A percentile compares a stretch with the other conserved stretches of the same genome.
These are phyloP conservation scores for Chitala chitala DNA, from an alignment of 2,113 vertebrate genomes.

Conservation along the genomic window DNA sequence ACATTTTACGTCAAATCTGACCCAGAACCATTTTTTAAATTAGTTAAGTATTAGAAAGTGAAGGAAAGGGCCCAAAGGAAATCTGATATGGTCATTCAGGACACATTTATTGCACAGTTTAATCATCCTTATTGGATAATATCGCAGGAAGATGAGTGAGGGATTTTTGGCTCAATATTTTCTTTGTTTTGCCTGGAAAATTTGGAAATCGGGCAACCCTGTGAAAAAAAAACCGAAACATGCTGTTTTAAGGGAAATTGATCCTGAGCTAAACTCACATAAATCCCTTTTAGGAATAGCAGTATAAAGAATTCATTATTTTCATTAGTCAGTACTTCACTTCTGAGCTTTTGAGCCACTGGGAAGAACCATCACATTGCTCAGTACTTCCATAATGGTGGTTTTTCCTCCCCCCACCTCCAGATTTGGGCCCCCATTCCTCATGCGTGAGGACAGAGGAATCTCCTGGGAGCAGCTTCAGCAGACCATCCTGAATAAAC, in stretches of 20 bases:
- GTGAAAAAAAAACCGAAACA: constrained; percentile 1
- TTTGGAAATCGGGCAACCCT: not conserved
- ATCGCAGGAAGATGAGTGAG: not conserved
- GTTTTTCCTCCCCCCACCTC: not conserved
- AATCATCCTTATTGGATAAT: not conserved
- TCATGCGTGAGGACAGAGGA: constrained; percentile 77
- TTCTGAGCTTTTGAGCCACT: not conserved
- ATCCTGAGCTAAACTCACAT: constrained; percentile 1
- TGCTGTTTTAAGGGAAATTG: not conserved
- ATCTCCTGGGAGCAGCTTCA: constrained; percentile 85
- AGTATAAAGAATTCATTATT: constrained; percentile 13
- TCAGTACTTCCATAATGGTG: too few species aligned
- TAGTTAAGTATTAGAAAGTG: not conserved
- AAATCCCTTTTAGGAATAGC: not conserved
- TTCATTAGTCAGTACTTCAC: not conserved
- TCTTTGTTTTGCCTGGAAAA: not conserved
- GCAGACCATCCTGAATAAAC: constrained; percentile 78
- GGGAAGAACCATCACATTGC: too few species aligned
- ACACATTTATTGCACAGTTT: not conserved
- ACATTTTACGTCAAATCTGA: not conserved
- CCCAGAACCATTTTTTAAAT: constrained; percentile 5
- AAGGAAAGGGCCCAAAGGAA: not conserved
- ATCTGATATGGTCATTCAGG: not conserved
- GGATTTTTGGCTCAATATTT: not conserved
- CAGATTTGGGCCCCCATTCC: constrained; percentile 87